Evolutionary conservation across 2,797 vertebrate genomes (phyloP).

Genomic region (Diplodus puntazzo): DNA sequence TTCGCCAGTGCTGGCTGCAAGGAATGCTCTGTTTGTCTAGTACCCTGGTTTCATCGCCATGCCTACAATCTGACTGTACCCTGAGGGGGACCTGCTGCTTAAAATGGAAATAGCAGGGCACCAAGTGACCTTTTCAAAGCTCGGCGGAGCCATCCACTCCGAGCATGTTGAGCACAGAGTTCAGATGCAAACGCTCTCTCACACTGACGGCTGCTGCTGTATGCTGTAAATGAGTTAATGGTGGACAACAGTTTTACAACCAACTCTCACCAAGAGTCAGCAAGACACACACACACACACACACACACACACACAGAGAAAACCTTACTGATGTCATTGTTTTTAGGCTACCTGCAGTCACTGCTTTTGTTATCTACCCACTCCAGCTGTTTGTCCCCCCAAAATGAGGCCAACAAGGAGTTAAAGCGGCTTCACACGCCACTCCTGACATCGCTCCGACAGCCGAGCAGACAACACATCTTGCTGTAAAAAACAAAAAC

Average conservation of each 20-base stretch:
- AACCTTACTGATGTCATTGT: not conserved
- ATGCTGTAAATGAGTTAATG: not conserved
- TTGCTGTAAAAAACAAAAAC: not conserved
- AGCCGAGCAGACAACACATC: not conserved
- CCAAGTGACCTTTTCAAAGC: constrained; percentile 68
- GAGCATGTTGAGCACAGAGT: constrained; percentile 27
- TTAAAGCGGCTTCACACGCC: not conserved
- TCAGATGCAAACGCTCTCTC: constrained; percentile 27
- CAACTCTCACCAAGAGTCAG: constrained; percentile 19
- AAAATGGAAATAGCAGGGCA: constrained; percentile 65
- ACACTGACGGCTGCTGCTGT: constrained; percentile 31
- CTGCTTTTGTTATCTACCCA: constrained; percentile 5
- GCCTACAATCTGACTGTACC: constrained; percentile 56
- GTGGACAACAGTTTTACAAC: constrained; percentile 17
- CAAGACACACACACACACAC: not conserved
- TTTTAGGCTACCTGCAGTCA: constrained; percentile 28
- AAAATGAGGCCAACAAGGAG: not conserved
- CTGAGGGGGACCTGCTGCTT: constrained; percentile 59
- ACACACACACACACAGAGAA: not conserved
- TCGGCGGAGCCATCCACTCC: constrained; percentile 46
- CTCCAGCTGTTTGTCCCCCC: not conserved
- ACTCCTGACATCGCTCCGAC: not conserved
- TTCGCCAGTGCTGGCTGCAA: not conserved
- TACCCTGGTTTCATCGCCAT: constrained; percentile 48
- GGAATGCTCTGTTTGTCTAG: constrained; percentile 31